Conservation (phyloP, 2,888 invertebrate species). For the Ectemnius continuus region DNA sequence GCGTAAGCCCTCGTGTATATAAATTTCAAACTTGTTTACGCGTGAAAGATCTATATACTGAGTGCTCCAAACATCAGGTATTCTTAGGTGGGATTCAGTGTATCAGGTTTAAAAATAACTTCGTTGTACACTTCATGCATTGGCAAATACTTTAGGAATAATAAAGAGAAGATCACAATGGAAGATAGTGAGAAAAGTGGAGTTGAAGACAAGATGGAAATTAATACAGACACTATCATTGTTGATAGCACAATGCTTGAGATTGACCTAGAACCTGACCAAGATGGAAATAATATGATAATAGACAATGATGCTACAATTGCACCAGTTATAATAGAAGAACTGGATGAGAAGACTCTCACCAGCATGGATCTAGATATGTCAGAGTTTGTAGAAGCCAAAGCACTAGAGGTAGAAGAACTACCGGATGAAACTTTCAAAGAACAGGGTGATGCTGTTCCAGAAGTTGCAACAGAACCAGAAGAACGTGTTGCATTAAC, state of each 20-base stretch:
- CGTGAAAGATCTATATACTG: no score
- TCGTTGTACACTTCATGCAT: no score
- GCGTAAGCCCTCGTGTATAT: no score
- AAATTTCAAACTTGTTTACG: no score
- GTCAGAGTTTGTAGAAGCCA: constrained; percentile 73
- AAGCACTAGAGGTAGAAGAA: constrained; percentile 68
- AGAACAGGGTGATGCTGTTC: constrained; percentile 9
- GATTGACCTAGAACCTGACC: constrained; percentile 9
- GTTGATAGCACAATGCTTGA: constrained; percentile 8
- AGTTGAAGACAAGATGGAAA: background rate
- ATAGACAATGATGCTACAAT: constrained; percentile 17
- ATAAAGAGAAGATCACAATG: no score
- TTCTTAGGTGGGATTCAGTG: no score
- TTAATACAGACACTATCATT: background rate
- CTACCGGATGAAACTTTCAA: constrained; percentile 46
- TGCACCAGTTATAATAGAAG: constrained; percentile 68
- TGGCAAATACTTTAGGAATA: no score
- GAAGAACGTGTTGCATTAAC: constrained; percentile 55
- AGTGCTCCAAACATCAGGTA: no score
- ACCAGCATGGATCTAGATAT: constrained; percentile 67
- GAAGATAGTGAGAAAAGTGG: background rate
- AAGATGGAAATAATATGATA: constrained; percentile 3
- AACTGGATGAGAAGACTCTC: constrained; percentile 68
- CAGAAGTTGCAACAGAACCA: constrained; percentile 50
- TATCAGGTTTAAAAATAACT: no score